Evolutionary conservation across 2,888 invertebrate genomes (phyloP).

Genomic region (Hesperia comma): DNA sequence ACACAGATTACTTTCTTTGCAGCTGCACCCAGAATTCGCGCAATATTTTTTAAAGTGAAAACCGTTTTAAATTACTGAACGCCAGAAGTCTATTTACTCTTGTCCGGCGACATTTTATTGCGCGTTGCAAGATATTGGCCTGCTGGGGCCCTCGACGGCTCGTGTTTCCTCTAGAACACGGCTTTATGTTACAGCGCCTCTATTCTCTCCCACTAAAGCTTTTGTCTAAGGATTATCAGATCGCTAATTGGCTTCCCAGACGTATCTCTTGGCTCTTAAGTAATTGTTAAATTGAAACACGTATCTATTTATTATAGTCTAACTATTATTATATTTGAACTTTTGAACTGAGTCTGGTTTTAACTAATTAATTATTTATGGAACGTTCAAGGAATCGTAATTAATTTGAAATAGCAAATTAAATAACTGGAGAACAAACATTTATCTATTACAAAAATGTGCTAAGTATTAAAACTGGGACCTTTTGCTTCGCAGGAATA

Average conservation of each 20-base stretch:
- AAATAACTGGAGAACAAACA: too few relatives aligned
- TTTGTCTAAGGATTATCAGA: neutral
- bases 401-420: too few relatives aligned
- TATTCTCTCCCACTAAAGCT: neutral
- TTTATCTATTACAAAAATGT: too few relatives aligned
- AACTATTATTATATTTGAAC: too few relatives aligned
- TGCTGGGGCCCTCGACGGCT: neutral
- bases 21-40: too few relatives aligned
- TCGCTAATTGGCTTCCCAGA: neutral
- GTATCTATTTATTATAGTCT: too few relatives aligned
- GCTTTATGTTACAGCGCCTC: neutral
- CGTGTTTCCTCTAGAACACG: neutral
- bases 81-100: conserved; percentile 5
- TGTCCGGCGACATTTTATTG: conserved; percentile 9
- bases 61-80: neutral
- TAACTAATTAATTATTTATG: too few relatives aligned
- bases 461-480: too few relatives aligned
- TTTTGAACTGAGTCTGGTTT: too few relatives aligned
- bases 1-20: too few relatives aligned
- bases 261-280: neutral
- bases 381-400: too few relatives aligned
- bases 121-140: conserved; percentile 10
- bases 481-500: too few relatives aligned
- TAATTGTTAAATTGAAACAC: neutral
- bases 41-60: neutral